phyloP scores from a whole-genome alignment of 2,113 vertebrate species.

The crab-eating macaque (Macaca fascicularis) region T2T-MFA8v1.1 NC_088395.1:118287001-118287500 shows the following conservation, averaged over 20 bases:
- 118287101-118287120: not conserved
- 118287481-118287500: constrained; percentile 66
- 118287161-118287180: not conserved
- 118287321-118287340: not conserved
- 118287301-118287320: not conserved
- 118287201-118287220: not conserved
- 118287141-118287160: not conserved
- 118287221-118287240: not conserved
- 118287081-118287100: not conserved
- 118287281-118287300: not conserved
- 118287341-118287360: not conserved
- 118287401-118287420: not conserved
- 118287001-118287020: not conserved
- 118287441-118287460: constrained; percentile 16
- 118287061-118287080: not conserved
- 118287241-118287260: not conserved
- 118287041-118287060: not conserved
- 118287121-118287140: not conserved
- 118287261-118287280: not conserved
- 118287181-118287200: not conserved
- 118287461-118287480: not conserved
- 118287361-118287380: constrained; percentile 23
- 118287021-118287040: not conserved
- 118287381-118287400: not conserved
- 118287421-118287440: not conserved